Conservation (phyloP, 2,888 invertebrate species). For the Caenorhabditis sp. region DNA sequence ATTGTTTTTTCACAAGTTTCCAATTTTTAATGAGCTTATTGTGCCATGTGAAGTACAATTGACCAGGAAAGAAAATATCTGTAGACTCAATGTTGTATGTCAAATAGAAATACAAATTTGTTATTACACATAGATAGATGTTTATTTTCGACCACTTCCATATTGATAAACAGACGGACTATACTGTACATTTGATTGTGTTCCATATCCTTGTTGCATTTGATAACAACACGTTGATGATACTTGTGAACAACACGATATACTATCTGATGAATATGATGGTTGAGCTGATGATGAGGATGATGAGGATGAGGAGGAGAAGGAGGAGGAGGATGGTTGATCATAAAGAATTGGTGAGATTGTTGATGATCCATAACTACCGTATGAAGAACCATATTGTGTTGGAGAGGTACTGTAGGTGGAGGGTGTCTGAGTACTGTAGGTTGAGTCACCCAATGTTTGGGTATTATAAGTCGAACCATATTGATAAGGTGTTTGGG, state of each 20-base stretch:
- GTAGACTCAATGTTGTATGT: too few species aligned
- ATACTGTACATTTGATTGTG: constrained; percentile 13
- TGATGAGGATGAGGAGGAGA: neutral
- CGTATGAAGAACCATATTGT: constrained; percentile 1
- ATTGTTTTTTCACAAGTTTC: too few species aligned
- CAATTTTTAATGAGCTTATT: too few species aligned
- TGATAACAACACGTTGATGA: constrained; percentile 48
- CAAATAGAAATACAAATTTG: too few species aligned
- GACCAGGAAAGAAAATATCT: too few species aligned
- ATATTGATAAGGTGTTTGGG: neutral
- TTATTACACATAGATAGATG: too few species aligned
- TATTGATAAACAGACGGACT: constrained; percentile 35
- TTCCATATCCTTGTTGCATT: constrained; percentile 20
- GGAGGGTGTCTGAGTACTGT: neutral
- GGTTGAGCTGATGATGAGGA: neutral
- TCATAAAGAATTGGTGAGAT: neutral
- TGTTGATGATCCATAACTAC: constrained; percentile 2
- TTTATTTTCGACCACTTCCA: constrained; percentile 17
- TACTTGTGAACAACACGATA: constrained; percentile 44
- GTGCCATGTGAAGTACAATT: too few species aligned
- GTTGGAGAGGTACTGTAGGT: constrained; percentile 1
- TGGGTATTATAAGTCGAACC: constrained; percentile 8
- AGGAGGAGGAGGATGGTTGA: neutral
- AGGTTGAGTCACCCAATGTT: neutral
- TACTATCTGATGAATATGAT: constrained; percentile 19